Conservation (phyloP, 2,888 invertebrate genomes). For the Drosophila neutralis region DNA sequence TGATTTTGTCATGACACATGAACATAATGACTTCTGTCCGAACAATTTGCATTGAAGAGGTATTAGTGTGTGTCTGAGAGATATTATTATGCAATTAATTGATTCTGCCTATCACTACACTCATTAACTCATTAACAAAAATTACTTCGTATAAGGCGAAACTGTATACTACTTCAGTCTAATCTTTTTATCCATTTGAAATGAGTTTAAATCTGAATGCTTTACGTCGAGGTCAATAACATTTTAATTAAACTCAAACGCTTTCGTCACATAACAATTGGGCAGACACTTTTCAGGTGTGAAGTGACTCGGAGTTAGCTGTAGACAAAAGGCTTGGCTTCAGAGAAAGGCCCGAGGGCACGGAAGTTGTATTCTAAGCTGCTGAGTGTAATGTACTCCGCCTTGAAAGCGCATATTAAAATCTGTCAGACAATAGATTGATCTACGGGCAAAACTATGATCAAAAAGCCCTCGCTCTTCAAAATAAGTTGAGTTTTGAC, state of each 20-base stretch:
- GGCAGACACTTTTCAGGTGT: slow-evolving; percentile 26
- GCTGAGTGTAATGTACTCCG: slow-evolving; percentile 22
- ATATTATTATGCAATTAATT: neutral
- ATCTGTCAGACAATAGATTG: slow-evolving; percentile 30
- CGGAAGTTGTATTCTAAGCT: slow-evolving; percentile 25
- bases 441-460: too few species aligned
- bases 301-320: slow-evolving; percentile 21
- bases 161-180: too few species aligned
- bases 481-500: too few species aligned
- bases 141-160: neutral
- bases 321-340: slow-evolving; percentile 24
- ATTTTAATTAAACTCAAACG: slow-evolving; percentile 35
- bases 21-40: slow-evolving; percentile 22
- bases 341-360: slow-evolving; percentile 18
- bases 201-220: neutral
- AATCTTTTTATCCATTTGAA: neutral
- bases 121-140: neutral
- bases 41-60: too few species aligned
- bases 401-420: slow-evolving; percentile 29
- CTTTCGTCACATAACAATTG: slow-evolving; percentile 37
- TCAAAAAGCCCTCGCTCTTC: too few species aligned
- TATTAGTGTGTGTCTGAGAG: neutral
- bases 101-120: neutral
- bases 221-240: slow-evolving; percentile 54
- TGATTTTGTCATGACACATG: slow-evolving; percentile 29